phyloP scores from a whole-genome alignment of 2,113 vertebrate genomes.

The Apus apus region DNA sequence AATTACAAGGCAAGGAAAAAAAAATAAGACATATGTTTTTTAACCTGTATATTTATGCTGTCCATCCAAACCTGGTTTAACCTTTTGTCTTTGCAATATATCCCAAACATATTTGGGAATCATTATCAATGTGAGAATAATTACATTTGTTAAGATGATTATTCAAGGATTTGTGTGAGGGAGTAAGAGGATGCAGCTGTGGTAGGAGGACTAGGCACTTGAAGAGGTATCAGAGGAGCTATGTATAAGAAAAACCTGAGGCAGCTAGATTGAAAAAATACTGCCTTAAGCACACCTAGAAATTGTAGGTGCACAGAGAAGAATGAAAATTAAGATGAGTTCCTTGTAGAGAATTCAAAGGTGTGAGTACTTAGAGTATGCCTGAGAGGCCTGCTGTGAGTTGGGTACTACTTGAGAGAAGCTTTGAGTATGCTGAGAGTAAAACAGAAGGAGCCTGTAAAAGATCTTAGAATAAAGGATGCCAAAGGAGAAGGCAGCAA shows the following conservation, averaged over 20 bases:
- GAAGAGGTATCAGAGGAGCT: neutral
- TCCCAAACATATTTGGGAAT: neutral
- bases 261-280: neutral
- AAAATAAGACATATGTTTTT: neutral
- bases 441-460: neutral
- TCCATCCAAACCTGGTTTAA: neutral
- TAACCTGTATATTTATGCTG: fast-evolving
- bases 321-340: neutral
- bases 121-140: neutral
- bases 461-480: neutral
- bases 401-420: neutral
- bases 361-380: neutral
- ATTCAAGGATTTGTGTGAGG: neutral
- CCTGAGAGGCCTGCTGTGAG: neutral
- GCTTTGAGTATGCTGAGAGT: neutral
- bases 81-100: neutral
- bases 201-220: neutral
- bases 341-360: neutral
- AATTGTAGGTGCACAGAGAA: neutral
- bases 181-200: neutral
- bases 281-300: fast-evolving
- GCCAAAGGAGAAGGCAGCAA: neutral
- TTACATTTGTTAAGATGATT: neutral
- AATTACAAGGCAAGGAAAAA: fast-evolving
- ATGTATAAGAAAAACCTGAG: neutral